Evolutionary conservation across 2,888 invertebrate genomes (phyloP).

Genomic region (Megamerina dolium): DNA sequence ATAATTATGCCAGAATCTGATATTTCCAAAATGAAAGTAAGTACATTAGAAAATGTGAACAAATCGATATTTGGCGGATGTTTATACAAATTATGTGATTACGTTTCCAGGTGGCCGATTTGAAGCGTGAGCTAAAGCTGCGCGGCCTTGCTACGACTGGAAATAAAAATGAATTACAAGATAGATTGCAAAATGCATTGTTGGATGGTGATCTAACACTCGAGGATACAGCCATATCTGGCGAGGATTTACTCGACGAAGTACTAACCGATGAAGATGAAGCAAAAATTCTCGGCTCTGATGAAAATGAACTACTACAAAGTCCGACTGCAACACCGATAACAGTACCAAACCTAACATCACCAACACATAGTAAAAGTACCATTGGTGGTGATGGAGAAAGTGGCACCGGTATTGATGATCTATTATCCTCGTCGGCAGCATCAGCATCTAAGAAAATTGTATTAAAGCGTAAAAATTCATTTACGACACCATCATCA

Average conservation of each 20-base stretch:
- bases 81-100: too few relatives aligned
- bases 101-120: slow-evolving; percentile 65
- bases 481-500: slow-evolving; percentile 7
- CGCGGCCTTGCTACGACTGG: slow-evolving; percentile 69
- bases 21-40: slow-evolving; percentile 48
- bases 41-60: slow-evolving; percentile 3
- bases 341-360: slow-evolving; percentile 21
- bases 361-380: slow-evolving; percentile 10
- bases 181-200: slow-evolving; percentile 63
- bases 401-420: slow-evolving; percentile 10
- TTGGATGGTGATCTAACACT: slow-evolving; percentile 44
- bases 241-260: slow-evolving; percentile 45
- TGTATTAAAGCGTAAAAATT: slow-evolving; percentile 36
- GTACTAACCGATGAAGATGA: slow-evolving; percentile 51
- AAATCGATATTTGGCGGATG: background rate
- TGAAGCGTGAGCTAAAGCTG: slow-evolving; percentile 74
- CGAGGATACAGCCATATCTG: slow-evolving; percentile 51
- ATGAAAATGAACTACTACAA: slow-evolving; percentile 41
- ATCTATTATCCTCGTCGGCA: slow-evolving; percentile 9
- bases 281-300: slow-evolving; percentile 36
- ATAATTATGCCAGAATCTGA: slow-evolving; percentile 43
- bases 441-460: slow-evolving; percentile 33
- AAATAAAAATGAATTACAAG: slow-evolving; percentile 75
- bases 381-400: slow-evolving; percentile 7
- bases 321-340: slow-evolving; percentile 37